Evolutionary conservation across 2,888 invertebrate genomes (phyloP).

Genomic region (Euzophera pinguis): DNA sequence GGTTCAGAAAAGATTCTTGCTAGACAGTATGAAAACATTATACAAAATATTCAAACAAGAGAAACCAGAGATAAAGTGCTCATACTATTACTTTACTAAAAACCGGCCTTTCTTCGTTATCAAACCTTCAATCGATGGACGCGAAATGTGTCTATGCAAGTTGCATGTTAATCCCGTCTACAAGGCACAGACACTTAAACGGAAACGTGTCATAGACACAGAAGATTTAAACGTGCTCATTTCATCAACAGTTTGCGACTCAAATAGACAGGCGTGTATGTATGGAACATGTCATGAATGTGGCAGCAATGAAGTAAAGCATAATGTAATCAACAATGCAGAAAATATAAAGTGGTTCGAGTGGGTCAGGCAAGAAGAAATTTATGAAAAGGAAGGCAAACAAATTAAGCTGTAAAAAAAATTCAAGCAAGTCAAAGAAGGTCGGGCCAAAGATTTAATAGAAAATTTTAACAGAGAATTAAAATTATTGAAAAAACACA

Average conservation of each 20-base stretch:
- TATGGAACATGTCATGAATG: background rate
- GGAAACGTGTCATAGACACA: background rate
- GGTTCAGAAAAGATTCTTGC: no score
- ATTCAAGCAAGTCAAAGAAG: no score
- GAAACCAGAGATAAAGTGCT: background rate
- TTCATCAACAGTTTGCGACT: background rate
- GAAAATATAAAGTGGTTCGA: background rate
- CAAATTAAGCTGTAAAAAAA: background rate
- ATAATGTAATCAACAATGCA: background rate
- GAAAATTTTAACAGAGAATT: no score
- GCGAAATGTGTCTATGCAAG: background rate
- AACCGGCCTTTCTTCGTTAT: background rate
- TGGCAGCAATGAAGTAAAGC: background rate
- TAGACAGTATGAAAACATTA: no score
- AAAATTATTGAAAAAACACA: no score
- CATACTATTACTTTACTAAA: background rate
- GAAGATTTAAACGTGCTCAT: background rate
- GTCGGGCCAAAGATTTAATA: no score
- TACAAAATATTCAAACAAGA: no score
- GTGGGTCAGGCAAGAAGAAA: slow-evolving; percentile 13
- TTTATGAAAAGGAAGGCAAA: background rate
- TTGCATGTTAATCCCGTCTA: background rate
- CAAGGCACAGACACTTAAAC: background rate
- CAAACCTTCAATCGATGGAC: background rate
- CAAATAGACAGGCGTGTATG: background rate